Percentiles rank a stretch among this genome's conserved stretches.
These are phyloP conservation scores for Epinephelus coioides DNA, from an alignment of 2,797 vertebrate genomes.

Conservation along the genomic window DNA sequence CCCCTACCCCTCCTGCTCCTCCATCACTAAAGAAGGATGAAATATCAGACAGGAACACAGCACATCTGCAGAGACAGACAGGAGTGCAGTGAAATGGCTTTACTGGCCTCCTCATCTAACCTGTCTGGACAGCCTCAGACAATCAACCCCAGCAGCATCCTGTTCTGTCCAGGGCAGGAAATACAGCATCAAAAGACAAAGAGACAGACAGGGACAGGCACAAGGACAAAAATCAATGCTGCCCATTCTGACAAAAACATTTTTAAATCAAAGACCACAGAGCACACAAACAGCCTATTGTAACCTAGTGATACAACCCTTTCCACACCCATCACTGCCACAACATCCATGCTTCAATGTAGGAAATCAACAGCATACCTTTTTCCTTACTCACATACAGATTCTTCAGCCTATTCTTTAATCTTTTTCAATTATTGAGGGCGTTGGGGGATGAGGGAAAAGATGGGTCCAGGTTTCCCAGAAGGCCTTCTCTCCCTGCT, in stretches of 20 bases:
- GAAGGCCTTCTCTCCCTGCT: conserved; percentile 93
- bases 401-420: conserved; percentile 88
- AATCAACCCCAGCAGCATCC: conserved; percentile 65
- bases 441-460: conserved; percentile 90
- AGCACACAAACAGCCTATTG: conserved; percentile 53
- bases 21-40: conserved; percentile 61
- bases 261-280: conserved; percentile 49
- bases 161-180: conserved; percentile 61
- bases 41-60: conserved; percentile 60
- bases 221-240: conserved; percentile 49
- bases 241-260: conserved; percentile 74
- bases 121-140: conserved; percentile 73
- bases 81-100: conserved; percentile 71
- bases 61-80: conserved; percentile 72
- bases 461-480: conserved; percentile 97
- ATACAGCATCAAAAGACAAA: conserved; percentile 61
- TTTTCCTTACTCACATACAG: conserved; percentile 87
- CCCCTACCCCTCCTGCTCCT: conserved; percentile 37
- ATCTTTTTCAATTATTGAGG: conserved; percentile 83
- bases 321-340: conserved; percentile 75
- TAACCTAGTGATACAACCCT: conserved; percentile 62
- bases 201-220: conserved; percentile 44
- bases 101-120: conserved; percentile 78
- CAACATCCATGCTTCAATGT: conserved; percentile 78
- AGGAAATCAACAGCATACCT: conserved; percentile 90